Conservation (phyloP, 92 coral and sea anemone genomes). For the Zoanthus sansibaricus region DNA sequence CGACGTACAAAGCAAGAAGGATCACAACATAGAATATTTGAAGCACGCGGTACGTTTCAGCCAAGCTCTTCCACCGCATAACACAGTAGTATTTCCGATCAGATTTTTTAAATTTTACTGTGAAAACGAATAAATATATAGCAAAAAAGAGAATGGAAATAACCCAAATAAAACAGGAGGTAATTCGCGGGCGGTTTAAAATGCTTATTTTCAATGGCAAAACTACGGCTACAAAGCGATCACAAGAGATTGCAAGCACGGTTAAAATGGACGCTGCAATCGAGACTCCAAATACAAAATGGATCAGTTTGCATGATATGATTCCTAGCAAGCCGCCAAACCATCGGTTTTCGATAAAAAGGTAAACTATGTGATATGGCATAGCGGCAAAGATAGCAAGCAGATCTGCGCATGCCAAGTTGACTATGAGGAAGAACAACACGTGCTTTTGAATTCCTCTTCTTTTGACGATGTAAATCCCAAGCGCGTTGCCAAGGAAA, state of each 20-base stretch:
- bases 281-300: constrained; percentile 32
- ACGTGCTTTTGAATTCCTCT: constrained; percentile 8
- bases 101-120: neutral
- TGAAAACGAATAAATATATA: constrained; percentile 4
- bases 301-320: neutral
- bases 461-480: constrained; percentile 19
- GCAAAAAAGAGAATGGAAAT: constrained; percentile 11
- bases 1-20: constrained; percentile 8
- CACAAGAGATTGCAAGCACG: constrained; percentile 30
- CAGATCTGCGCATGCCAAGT: constrained; percentile 43
- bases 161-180: neutral
- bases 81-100: constrained; percentile 10
- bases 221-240: constrained; percentile 33
- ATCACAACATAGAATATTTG: neutral
- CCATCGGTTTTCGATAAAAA: constrained; percentile 18
- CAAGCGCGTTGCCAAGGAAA: constrained; percentile 42
- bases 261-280: constrained; percentile 28
- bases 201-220: constrained; percentile 19
- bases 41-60: neutral
- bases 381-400: constrained; percentile 1
- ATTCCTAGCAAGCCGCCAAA: constrained; percentile 33
- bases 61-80: neutral
- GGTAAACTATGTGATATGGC: constrained; percentile 7
- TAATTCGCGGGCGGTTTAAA: neutral
- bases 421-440: constrained; percentile 16